Evolutionary conservation across 1,140 invertebrate species (phyloP), one percentile per base, ranked within the genome.

Genomic region (Andricus grossulariae): DNA sequence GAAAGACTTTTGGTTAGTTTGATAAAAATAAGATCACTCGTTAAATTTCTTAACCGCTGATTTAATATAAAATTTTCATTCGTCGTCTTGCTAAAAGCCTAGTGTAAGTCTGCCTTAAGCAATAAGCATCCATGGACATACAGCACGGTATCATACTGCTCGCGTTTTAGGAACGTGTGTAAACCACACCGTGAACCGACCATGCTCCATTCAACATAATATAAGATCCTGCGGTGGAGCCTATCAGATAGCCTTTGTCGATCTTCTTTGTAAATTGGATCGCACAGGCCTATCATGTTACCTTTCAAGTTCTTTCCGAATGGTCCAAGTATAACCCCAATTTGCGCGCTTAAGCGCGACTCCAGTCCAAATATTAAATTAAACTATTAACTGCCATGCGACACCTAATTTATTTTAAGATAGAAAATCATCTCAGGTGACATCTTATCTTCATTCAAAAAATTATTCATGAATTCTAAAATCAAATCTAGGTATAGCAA

Each of bases 181-280:
- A 45, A 75, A 75, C 55, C 73, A 70, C 32, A 57, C 55, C 15
- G 32, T 74, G 25, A 60, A 60, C 73, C 57, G 25, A 70, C 73
- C 57, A 70, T 19, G 18, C 49, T 75, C 55, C 57, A 51, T 75
- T 70, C 45, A 66, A 52, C 55, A 73, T 73, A 66, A 52, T 49
- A 73, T 73, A 57, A 73, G 55, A 74, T 60, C 45, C 73, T n/a
- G 54, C 54, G 19, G 19, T 39, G 45, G 32, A 21, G 55, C 21
- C 73, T 60, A 74, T 74, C 73, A 66, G 54, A 50, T 50, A 45
- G 45, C 50, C 73, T 74, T 74, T 74, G 73, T 74, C 54, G 73
- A 74, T 45, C 55, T 66, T 57, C 45, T 74, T 74, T 74, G 60
- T 74, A 50, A 60, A 60, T 74, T 25, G 73, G 73, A 60, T 74